Conservation (phyloP, 2,113 vertebrate genomes). For the Hydrochoerus hydrochaeris region DNA sequence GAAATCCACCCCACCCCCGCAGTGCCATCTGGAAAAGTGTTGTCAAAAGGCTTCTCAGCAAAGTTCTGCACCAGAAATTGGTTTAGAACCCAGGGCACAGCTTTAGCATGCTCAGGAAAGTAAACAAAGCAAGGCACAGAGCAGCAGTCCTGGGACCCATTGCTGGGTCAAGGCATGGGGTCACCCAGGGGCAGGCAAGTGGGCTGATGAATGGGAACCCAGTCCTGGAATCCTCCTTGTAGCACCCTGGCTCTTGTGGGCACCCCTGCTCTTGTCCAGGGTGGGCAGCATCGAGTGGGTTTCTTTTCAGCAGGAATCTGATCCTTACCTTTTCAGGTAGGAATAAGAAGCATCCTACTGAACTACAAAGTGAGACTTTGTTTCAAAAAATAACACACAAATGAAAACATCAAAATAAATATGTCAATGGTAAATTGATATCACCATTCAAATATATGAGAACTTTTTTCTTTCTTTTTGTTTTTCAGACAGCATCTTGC, state of each 20-base stretch:
- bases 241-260: neutral
- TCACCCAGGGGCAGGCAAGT: neutral
- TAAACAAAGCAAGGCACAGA: neutral
- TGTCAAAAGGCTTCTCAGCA: neutral
- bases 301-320: neutral
- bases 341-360: neutral
- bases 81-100: neutral
- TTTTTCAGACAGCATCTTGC: neutral
- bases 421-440: neutral
- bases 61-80: neutral
- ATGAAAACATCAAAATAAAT: neutral
- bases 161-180: neutral
- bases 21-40: neutral
- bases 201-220: neutral
- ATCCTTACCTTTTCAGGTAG: neutral
- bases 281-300: too few relatives aligned
- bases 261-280: neutral
- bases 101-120: neutral
- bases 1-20: neutral
- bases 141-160: neutral
- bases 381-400: neutral
- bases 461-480: neutral
- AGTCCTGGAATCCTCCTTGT: fast-evolving
- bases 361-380: neutral
- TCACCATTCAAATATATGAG: neutral